Base-by-base conservation (phyloP, 2,888 invertebrate genomes). In the Nemapogon koenigi region DNA sequence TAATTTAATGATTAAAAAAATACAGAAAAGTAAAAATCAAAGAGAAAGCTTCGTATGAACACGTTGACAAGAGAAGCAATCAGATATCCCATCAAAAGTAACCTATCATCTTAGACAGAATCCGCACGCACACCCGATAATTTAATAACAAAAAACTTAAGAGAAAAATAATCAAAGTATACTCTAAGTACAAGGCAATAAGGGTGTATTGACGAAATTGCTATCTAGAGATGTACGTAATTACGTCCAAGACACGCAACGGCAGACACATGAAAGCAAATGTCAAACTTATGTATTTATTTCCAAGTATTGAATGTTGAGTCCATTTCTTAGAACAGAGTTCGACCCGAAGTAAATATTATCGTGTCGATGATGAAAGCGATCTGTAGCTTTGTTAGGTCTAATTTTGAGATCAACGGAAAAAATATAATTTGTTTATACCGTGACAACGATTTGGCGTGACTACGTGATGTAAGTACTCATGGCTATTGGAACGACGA, bases 231-330 rank as follows among this genome's bases (percentile, higher is more conserved):
- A 50, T 52, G 53, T 49, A 57, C 57, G 62, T 73, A 75, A 76
- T 76, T 75, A 72, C 66, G 59, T 59, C 54, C 64, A 58, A 60
- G 69, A 70, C 78, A 73, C 72, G 71, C 73, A 57, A 73, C 39
- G 8, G 65, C 62, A 55, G 57, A 57, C 50, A 72, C 76, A 76
- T 78, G 75, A 78, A 78, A 78, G 78, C 76, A 72, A 75, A 78
- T 78, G 75, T 78, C 78, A 78, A 78, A 72, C 72, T 72, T 71
- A 73, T 75, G 73, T 73, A 78, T 78, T 75, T 78, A 78, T 76
- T 78, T 78, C 78, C 75, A 70, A 75, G 78, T 78, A 78, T 78
- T 75, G 78, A 73, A 78, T 69, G 65, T 59, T 62, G 68, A 62
- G 59, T 60, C 59, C 61, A 66, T 51, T 76, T 78, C 76, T 71